phyloP scores from a whole-genome alignment of 2,113 vertebrate genomes.

The Rhinolophus sinicus region DNA sequence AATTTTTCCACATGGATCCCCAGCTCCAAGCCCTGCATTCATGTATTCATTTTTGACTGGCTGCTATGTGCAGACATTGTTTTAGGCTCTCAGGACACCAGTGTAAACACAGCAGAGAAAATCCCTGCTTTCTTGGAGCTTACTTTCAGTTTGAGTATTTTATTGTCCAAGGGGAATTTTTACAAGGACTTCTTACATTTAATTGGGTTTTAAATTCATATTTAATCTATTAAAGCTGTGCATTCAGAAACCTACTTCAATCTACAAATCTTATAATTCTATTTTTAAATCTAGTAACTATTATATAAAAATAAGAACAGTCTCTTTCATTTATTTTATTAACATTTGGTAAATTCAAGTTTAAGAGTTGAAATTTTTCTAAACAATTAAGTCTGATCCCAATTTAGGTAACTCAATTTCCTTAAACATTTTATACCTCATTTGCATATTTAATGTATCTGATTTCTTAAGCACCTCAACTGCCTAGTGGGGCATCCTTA shows the following conservation, averaged over 20 bases:
- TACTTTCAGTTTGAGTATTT: conserved; percentile 4
- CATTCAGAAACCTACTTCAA: conserved; percentile 37
- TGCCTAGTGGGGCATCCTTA: background rate
- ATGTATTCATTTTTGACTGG: too few species aligned
- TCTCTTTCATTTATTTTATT: conserved; percentile 42
- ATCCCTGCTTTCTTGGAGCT: background rate
- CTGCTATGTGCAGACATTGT: background rate
- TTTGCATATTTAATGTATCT: conserved; percentile 23
- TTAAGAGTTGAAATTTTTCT: conserved; percentile 55
- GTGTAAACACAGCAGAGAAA: background rate
- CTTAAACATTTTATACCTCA: conserved; percentile 36
- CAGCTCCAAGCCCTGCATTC: background rate
- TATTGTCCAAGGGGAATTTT: conserved; percentile 15
- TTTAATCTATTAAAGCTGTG: conserved; percentile 29
- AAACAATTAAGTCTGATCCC: conserved; percentile 35
- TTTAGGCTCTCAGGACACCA: background rate
- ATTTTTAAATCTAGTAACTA: conserved; percentile 38
- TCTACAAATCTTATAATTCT: conserved; percentile 27
- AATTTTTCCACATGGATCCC: background rate
- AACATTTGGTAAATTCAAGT: conserved; percentile 43
- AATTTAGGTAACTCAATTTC: conserved; percentile 25
- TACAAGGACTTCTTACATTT: background rate
- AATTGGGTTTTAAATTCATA: conserved; percentile 58
- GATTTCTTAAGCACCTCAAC: conserved; percentile 16
- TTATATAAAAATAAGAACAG: conserved; percentile 13